Conservation (phyloP, 2,888 invertebrate species). For the Ichneumoninae sp. region DNA sequence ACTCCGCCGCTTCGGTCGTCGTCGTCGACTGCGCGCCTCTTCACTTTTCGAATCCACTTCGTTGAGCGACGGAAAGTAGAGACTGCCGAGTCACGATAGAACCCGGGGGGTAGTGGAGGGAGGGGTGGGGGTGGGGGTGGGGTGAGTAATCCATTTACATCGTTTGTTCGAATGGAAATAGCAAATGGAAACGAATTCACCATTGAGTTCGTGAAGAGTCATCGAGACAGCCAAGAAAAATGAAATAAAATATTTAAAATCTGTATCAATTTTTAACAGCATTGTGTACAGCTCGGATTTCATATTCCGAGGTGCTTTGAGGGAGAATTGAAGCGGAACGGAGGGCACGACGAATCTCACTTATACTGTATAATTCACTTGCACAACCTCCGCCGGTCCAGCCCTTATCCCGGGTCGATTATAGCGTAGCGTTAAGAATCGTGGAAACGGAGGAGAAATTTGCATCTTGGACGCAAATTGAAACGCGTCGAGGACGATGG, state of each 20-base stretch:
- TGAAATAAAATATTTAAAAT: constrained; percentile 12
- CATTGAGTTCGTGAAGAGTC: constrained; percentile 50
- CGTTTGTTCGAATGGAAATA: constrained; percentile 61
- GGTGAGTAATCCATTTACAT: constrained; percentile 68
- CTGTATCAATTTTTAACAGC: constrained; percentile 10
- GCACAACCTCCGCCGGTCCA: background rate
- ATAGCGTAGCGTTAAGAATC: constrained; percentile 36
- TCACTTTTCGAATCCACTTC: constrained; percentile 75
- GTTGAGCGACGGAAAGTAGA: constrained; percentile 67
- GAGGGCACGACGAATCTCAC: constrained; percentile 5
- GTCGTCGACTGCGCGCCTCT: constrained; percentile 50
- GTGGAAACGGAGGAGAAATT: constrained; percentile 71
- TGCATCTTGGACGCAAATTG: constrained; percentile 81
- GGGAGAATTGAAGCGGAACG: background rate
- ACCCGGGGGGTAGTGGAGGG: background rate
- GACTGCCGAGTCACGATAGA: constrained; percentile 52
- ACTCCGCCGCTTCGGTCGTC: constrained; percentile 13
- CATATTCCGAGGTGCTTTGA: background rate
- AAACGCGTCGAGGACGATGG: constrained; percentile 78
- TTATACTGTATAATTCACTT: constrained; percentile 11
- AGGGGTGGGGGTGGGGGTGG: constrained; percentile 1
- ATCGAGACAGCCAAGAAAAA: constrained; percentile 47
- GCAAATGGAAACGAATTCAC: constrained; percentile 54
- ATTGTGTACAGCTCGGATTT: background rate
- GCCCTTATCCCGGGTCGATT: constrained; percentile 48